Conservation (phyloP, 1,140 invertebrate species). For the Leptinotarsa lineolata region DNA sequence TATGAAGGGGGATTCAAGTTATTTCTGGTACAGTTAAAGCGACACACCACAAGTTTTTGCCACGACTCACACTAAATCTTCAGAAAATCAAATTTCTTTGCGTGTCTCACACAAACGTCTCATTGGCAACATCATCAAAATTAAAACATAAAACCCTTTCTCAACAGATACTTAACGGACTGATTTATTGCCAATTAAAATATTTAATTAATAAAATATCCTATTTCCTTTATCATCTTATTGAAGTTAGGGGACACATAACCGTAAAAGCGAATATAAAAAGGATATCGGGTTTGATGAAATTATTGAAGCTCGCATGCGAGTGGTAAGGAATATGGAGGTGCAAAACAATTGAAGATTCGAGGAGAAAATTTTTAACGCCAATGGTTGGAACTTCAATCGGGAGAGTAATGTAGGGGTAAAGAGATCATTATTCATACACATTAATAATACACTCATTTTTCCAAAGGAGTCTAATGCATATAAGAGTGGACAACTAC, state of each 20-base stretch:
- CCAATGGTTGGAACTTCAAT: neutral
- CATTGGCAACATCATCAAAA: neutral
- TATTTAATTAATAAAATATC: constrained; percentile 7
- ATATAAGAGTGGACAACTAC: too few relatives aligned
- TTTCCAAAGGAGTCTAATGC: too few relatives aligned
- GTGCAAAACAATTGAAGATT: neutral
- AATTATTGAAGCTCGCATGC: neutral
- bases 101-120: neutral
- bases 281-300: neutral
- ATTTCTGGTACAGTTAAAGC: too few relatives aligned
- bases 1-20: too few relatives aligned
- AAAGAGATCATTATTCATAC: too few relatives aligned
- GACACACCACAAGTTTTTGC: too few relatives aligned
- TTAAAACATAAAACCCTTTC: constrained; percentile 1
- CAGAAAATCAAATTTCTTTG: too few relatives aligned
- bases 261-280: constrained; percentile 6
- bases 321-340: neutral
- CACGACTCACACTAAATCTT: too few relatives aligned
- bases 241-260: neutral
- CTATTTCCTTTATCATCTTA: constrained; percentile 4
- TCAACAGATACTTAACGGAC: neutral
- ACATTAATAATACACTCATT: too few relatives aligned
- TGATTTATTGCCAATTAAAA: constrained; percentile 9
- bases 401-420: neutral
- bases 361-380: neutral